Evolutionary conservation across 1,140 invertebrate species (phyloP).

Genomic region (Mycetomoellerius zeteki): DNA sequence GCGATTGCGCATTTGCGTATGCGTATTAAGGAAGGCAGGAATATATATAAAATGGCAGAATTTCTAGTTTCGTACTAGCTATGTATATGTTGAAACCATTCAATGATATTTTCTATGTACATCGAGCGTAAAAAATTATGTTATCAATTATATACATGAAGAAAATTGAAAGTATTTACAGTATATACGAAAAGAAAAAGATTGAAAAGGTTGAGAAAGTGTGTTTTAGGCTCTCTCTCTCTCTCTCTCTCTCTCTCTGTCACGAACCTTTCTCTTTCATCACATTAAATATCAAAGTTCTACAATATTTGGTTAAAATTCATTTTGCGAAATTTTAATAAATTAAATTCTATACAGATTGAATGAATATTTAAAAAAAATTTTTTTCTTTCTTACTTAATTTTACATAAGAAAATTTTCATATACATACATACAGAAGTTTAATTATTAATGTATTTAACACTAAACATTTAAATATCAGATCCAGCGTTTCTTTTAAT

Average conservation of each 20-base stretch:
- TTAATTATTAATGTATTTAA: neutral
- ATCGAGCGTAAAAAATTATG: too few relatives aligned
- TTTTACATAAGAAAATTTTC: neutral
- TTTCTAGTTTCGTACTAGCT: neutral
- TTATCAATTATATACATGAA: too few relatives aligned
- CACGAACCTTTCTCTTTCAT: neutral
- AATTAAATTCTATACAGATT: neutral
- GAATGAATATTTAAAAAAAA: neutral
- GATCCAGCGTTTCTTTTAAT: neutral
- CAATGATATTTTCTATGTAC: too few relatives aligned
- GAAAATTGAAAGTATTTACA: neutral
- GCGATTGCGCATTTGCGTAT: too few relatives aligned
- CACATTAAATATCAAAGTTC: neutral
- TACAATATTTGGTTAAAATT: neutral
- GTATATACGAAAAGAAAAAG: neutral
- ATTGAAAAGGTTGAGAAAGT: neutral
- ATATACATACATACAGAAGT: neutral
- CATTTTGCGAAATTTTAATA: neutral
- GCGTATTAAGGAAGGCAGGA: neutral
- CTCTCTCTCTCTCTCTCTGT: too few relatives aligned
- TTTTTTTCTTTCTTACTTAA: neutral
- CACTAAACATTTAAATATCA: neutral
- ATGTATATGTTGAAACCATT: too few relatives aligned
- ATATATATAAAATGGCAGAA: slow-evolving; percentile 38
- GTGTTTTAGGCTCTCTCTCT: neutral